Evolutionary conservation across 2,888 invertebrate genomes (phyloP).

Genomic region (Steinernema carpocapsae): DNA sequence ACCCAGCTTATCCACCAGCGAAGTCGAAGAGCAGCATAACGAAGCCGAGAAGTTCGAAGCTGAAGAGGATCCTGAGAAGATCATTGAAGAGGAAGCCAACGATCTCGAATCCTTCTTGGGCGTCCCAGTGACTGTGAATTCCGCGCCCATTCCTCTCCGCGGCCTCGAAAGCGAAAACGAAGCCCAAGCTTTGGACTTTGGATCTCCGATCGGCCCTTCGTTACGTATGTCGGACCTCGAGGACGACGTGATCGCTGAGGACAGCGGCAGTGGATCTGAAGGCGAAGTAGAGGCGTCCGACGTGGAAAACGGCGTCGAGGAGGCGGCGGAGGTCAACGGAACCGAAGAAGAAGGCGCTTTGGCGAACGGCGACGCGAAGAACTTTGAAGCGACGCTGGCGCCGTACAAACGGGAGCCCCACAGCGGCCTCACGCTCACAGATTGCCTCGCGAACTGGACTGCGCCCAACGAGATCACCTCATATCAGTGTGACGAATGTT

Average conservation of each 20-base stretch:
- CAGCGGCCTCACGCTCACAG: neutral
- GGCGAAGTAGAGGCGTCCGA: neutral
- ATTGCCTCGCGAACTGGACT: conserved; percentile 17
- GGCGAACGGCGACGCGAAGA: neutral
- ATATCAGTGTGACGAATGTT: conserved; percentile 17
- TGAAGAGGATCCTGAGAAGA: neutral
- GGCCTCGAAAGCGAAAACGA: neutral
- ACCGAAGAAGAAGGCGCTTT: neutral
- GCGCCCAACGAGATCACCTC: neutral
- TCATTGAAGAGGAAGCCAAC: neutral
- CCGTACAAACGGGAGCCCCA: neutral
- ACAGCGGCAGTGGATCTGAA: neutral
- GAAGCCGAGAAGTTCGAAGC: neutral
- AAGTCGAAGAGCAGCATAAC: neutral
- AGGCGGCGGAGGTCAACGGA: neutral
- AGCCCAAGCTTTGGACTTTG: neutral
- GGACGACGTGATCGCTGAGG: neutral
- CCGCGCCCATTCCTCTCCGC: no score
- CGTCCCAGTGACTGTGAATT: no score
- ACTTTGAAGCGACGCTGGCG: neutral
- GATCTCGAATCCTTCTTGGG: neutral
- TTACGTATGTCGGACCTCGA: neutral
- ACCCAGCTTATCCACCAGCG: neutral
- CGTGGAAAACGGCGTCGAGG: neutral
- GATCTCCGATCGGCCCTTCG: neutral